Conservation (phyloP, 2,113 vertebrate genomes). For the Erpornis zantholeuca region DNA sequence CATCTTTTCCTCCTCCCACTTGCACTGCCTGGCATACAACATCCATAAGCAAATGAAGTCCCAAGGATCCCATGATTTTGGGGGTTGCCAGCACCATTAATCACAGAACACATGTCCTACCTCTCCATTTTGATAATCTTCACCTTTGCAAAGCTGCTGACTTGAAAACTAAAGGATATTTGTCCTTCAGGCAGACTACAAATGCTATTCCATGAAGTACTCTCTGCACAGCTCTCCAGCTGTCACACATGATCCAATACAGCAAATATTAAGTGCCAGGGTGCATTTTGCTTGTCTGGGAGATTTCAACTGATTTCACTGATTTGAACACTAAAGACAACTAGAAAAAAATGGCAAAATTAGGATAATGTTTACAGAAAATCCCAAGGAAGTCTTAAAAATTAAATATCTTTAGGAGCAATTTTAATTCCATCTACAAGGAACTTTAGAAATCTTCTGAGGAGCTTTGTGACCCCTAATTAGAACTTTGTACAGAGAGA, state of each 20-base stretch:
- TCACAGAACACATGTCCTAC: neutral
- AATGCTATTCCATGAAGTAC: neutral
- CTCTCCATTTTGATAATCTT: neutral
- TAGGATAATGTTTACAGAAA: neutral
- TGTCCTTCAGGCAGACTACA: constrained; percentile 30
- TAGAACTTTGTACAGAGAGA: neutral
- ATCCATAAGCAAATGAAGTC: neutral
- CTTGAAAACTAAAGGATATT: neutral
- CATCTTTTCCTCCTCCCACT: neutral
- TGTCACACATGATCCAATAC: neutral
- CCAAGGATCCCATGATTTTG: neutral
- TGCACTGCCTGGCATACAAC: neutral
- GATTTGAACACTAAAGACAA: constrained; percentile 29
- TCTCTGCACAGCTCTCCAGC: neutral
- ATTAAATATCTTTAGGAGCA: neutral
- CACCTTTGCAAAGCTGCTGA: neutral
- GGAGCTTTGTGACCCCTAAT: neutral
- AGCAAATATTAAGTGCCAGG: neutral
- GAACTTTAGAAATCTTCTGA: neutral
- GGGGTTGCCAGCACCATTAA: neutral
- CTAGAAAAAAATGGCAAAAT: constrained; percentile 31
- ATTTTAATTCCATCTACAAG: neutral
- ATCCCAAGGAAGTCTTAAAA: neutral
- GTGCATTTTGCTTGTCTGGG: neutral
- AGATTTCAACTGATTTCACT: neutral